These are phyloP conservation scores for Microctonus brassicae DNA, from an alignment of 2,888 invertebrate genomes.

Conservation along the genomic window DNA sequence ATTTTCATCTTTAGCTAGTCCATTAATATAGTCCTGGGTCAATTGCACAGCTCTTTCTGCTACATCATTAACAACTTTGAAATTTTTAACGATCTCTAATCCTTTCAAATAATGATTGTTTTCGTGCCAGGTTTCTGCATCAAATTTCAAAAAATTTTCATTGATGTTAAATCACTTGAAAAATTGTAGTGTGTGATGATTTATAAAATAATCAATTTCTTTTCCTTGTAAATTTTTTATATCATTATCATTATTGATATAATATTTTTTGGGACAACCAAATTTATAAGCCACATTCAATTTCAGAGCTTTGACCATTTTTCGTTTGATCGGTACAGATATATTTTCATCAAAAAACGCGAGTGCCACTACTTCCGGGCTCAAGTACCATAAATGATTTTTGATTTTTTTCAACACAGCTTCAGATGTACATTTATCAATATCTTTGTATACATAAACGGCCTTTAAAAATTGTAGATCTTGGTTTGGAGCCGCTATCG, in stretches of 20 bases:
- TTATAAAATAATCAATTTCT: too few relatives aligned
- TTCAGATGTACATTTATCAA: background rate
- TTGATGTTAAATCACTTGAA: too few relatives aligned
- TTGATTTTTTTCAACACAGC: conserved; percentile 25
- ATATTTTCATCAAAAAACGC: conserved; percentile 32
- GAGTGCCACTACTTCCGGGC: conserved; percentile 33
- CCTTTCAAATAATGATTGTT: conserved; percentile 22
- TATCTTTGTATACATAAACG: conserved; percentile 25
- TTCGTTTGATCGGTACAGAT: background rate
- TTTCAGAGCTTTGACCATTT: conserved; percentile 9
- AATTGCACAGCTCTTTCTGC: conserved; percentile 37
- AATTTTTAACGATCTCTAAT: conserved; percentile 23
- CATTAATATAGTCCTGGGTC: conserved; percentile 31
- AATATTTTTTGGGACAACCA: too few relatives aligned
- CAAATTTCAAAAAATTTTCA: too few relatives aligned
- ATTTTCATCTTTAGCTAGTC: too few relatives aligned
- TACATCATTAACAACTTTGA: conserved; percentile 32
- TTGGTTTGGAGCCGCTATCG: conserved; percentile 37
- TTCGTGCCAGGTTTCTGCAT: conserved; percentile 8
- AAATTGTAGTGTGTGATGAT: too few relatives aligned
- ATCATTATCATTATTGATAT: too few relatives aligned
- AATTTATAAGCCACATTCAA: conserved; percentile 2
- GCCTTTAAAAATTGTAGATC: conserved; percentile 40
- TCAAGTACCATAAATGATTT: conserved; percentile 41
- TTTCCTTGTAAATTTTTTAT: too few relatives aligned